Percentiles rank a stretch among this genome's conserved stretches.
These are phyloP conservation scores for Drosophila mimetica DNA, from an alignment of 2,888 invertebrate genomes.

Conservation along the genomic window DNA sequence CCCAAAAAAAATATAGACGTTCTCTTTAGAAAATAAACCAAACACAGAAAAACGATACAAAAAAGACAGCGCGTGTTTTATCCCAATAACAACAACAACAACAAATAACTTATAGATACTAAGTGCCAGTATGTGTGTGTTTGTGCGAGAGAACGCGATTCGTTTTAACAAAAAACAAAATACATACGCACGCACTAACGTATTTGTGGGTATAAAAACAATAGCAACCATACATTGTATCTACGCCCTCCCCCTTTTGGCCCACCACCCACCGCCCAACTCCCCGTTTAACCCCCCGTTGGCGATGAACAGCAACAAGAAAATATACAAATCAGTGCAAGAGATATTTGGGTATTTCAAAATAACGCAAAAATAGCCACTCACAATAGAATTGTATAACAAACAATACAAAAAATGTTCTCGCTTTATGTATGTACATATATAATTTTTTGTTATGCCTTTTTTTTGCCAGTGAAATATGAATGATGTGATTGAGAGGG, in stretches of 20 bases:
- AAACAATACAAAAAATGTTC: constrained; percentile 35
- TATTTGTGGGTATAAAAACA: constrained; percentile 22
- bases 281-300: constrained; percentile 6
- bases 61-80: constrained; percentile 65
- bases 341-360: constrained; percentile 30
- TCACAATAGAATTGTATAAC: constrained; percentile 43
- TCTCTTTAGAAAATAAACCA: background rate
- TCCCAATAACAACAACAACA: constrained; percentile 54
- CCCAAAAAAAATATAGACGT: background rate
- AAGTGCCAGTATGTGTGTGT: constrained; percentile 43
- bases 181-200: constrained; percentile 13
- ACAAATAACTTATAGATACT: constrained; percentile 68
- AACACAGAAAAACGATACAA: constrained; percentile 28
- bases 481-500: constrained; percentile 31
- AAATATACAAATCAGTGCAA: constrained; percentile 27
- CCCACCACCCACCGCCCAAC: background rate
- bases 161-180: constrained; percentile 37
- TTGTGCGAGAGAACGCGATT: constrained; percentile 27
- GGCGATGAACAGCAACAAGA: constrained; percentile 4
- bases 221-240: constrained; percentile 44
- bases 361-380: constrained; percentile 33
- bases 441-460: constrained; percentile 23
- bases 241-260: background rate
- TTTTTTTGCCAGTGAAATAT: constrained; percentile 25
- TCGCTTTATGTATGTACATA: too few relatives aligned